phyloP scores from a whole-genome alignment of 2,797 vertebrate species.

The Emys orbicularis region DNA sequence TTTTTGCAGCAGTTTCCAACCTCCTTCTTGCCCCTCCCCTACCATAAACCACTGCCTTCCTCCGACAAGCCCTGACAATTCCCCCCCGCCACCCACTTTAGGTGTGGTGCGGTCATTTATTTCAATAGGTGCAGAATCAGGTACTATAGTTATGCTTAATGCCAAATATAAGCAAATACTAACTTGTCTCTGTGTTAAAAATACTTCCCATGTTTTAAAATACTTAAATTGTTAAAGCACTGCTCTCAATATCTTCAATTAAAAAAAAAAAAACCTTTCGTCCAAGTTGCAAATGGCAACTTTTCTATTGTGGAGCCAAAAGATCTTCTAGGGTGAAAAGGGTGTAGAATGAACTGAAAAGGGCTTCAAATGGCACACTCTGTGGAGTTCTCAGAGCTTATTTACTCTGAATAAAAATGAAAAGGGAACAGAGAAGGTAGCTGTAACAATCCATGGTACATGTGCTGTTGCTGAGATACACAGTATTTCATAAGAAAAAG shows the following conservation, averaged over 20 bases:
- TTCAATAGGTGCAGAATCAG: not conserved
- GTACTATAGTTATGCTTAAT: not conserved
- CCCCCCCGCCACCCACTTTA: accelerated
- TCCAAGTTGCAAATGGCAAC: not conserved
- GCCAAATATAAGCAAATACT: not conserved
- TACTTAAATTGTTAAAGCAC: not conserved
- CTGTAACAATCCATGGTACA: not conserved
- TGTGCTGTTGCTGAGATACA: constrained; percentile 47
- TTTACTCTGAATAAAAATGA: constrained; percentile 43
- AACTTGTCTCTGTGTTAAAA: not conserved
- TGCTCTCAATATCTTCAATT: not conserved
- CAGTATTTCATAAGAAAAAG: constrained; percentile 25
- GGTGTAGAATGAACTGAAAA: constrained; percentile 38
- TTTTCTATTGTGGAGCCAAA: constrained; percentile 11
- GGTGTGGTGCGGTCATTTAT: not conserved
- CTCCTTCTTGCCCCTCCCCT: no score
- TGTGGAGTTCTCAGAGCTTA: constrained; percentile 17
- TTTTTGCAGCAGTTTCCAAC: no score
- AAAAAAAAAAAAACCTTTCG: not conserved
- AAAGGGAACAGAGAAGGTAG: not conserved
- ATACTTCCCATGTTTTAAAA: not conserved
- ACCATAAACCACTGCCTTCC: no score
- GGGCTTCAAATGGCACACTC: constrained; percentile 11
- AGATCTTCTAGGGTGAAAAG: constrained; percentile 33
- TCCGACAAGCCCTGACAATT: no score